A percentile compares a stretch with the other conserved stretches of the same genome.
Evolutionary conservation across 2,113 vertebrate genomes (phyloP).

Genomic region (Chaetodon trifascialis): DNA sequence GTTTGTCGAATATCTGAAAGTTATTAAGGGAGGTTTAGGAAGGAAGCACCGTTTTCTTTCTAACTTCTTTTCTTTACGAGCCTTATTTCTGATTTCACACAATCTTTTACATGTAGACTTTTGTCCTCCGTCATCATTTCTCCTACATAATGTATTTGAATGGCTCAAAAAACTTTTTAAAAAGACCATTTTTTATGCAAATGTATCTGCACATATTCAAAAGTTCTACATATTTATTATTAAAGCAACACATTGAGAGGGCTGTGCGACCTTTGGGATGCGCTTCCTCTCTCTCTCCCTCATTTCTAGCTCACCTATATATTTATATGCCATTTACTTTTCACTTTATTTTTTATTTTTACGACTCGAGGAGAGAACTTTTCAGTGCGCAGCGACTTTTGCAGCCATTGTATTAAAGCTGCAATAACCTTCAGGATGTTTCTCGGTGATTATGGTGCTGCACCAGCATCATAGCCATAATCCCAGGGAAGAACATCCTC

Average conservation of each 20-base stretch:
- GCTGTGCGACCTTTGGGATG: background rate
- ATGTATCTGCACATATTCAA: too few species aligned
- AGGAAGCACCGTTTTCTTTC: too few species aligned
- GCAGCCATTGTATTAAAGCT: slow-evolving; percentile 47
- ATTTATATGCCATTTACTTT: slow-evolving; percentile 14
- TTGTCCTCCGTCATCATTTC: too few species aligned
- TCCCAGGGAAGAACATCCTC: slow-evolving; percentile 53
- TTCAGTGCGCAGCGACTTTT: slow-evolving; percentile 1
- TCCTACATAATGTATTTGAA: too few species aligned
- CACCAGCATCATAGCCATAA: slow-evolving; percentile 51
- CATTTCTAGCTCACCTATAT: background rate
- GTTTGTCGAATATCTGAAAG: too few species aligned
- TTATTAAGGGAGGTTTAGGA: too few species aligned
- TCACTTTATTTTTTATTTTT: slow-evolving; percentile 21
- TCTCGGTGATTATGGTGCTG: slow-evolving; percentile 55
- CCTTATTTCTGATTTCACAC: too few species aligned
- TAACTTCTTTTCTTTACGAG: too few species aligned
- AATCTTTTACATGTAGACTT: too few species aligned
- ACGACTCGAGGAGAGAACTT: slow-evolving; percentile 30
- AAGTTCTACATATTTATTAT: too few species aligned
- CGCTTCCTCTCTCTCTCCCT: background rate
- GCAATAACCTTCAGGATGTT: slow-evolving; percentile 55
- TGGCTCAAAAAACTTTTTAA: too few species aligned
- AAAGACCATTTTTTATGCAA: too few species aligned
- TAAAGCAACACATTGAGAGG: background rate